Conservation (phyloP, 1,140 invertebrate genomes). For the Lutraria rhynchaena region DNA sequence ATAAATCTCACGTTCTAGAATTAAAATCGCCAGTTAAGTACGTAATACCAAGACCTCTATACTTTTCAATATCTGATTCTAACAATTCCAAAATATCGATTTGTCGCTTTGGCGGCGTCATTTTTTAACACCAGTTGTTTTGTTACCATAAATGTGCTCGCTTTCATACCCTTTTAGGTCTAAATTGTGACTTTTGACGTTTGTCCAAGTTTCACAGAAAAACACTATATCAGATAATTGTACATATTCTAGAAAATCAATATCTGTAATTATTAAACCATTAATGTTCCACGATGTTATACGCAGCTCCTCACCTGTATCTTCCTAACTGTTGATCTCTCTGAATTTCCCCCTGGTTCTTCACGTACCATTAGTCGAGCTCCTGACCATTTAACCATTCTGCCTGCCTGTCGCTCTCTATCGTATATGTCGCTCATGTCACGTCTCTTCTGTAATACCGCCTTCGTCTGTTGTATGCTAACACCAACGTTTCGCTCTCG, state of each 20-base stretch:
- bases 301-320: neutral
- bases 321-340: neutral
- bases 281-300: conserved; percentile 34
- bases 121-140: neutral
- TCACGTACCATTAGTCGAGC: neutral
- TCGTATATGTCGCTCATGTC: neutral
- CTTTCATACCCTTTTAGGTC: neutral
- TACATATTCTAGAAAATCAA: conserved; percentile 21
- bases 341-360: no score
- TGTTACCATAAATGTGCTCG: conserved; percentile 33
- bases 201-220: conserved; percentile 19
- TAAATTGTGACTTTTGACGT: neutral
- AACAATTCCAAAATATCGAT: neutral
- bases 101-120: neutral
- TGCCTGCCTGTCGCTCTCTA: neutral
- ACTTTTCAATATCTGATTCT: conserved; percentile 14
- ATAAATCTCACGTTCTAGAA: neutral
- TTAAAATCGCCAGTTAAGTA: neutral
- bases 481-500: neutral
- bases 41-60: neutral
- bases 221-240: neutral
- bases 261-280: conserved; percentile 6
- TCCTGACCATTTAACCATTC: neutral
- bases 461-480: conserved; percentile 1
- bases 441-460: neutral